Evolutionary conservation across 2,888 invertebrate species (phyloP).

Genomic region (Eupithecia exiguata): DNA sequence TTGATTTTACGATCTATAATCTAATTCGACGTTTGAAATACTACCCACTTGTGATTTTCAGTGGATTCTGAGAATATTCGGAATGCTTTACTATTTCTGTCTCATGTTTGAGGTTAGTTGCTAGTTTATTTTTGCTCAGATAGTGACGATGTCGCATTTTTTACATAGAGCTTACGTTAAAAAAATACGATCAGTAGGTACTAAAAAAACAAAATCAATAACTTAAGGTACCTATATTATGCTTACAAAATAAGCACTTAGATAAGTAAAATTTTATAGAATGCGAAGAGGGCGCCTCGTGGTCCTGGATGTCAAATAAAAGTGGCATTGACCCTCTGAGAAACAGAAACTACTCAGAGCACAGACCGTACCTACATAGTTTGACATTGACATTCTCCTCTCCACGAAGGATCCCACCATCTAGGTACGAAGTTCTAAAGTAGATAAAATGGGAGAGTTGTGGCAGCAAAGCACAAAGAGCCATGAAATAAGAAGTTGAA

Average conservation of each 20-base stretch:
- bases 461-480: no score
- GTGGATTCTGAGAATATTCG: not conserved
- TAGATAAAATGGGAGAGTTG: no score
- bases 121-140: not conserved
- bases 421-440: no score
- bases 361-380: not conserved
- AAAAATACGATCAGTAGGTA: no score
- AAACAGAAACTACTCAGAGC: no score
- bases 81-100: not conserved
- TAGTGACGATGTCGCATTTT: not conserved
- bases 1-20: constrained; percentile 9
- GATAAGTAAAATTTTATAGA: no score
- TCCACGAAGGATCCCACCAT: not conserved
- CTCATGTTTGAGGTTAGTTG: not conserved
- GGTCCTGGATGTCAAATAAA: not conserved
- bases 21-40: constrained; percentile 2
- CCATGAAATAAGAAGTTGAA: no score
- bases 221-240: no score
- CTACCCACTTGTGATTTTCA: not conserved
- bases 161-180: not conserved
- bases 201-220: no score
- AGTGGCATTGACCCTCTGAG: no score
- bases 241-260: no score
- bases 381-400: not conserved
- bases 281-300: no score